A percentile compares a stretch with the other conserved stretches of the same genome.
Evolutionary conservation across 1,140 invertebrate genomes (phyloP).

Genomic region (silkworm (Bombyx mori)): ASM3026992v2 NC_085110.1:15637001-15637500

Average conservation of each 20-base stretch:
- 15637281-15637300: neutral
- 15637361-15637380: no score
- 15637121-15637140: slow-evolving; percentile 28
- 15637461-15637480: no score
- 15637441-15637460: neutral
- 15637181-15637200: slow-evolving; percentile 44
- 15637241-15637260: slow-evolving; percentile 1
- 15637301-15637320: neutral
- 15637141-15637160: slow-evolving; percentile 13
- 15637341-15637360: no score
- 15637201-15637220: slow-evolving; percentile 6
- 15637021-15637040: no score
- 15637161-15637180: slow-evolving; percentile 20
- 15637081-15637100: slow-evolving; percentile 31
- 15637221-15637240: slow-evolving; percentile 7
- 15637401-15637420: neutral
- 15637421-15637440: neutral
- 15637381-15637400: no score
- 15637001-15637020: no score
- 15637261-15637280: neutral
- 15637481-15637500: no score
- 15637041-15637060: no score
- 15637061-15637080: no score
- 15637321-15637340: no score
- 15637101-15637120: slow-evolving; percentile 56